phyloP scores from a whole-genome alignment of 1,140 invertebrate species.

The Tetranychus cinnabarinus region DNA sequence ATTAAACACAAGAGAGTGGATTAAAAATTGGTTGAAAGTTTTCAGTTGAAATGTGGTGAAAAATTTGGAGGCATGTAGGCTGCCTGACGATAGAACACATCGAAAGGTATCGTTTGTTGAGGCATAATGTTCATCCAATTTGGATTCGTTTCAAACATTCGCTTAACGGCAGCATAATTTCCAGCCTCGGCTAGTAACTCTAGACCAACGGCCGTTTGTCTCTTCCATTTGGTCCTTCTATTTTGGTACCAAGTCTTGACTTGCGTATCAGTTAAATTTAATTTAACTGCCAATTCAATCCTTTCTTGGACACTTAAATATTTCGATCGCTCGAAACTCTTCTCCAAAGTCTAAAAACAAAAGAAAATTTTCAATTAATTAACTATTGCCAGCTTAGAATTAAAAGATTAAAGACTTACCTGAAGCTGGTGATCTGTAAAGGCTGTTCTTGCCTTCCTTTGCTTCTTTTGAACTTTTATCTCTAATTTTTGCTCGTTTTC shows the following conservation, averaged over 20 bases:
- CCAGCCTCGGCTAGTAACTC: slow-evolving; percentile 87
- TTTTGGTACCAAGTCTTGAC: slow-evolving; percentile 99
- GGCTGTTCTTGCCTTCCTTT: slow-evolving; percentile 85
- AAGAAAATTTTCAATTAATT: background rate
- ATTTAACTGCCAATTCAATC: slow-evolving; percentile 87
- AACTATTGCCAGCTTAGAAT: background rate
- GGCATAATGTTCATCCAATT: slow-evolving; percentile 31
- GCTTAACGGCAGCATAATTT: slow-evolving; percentile 85
- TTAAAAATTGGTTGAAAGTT: too few relatives aligned
- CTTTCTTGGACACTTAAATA: slow-evolving; percentile 94
- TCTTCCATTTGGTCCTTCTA: slow-evolving; percentile 93
- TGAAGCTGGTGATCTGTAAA: slow-evolving; percentile 95
- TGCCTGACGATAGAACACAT: too few relatives aligned
- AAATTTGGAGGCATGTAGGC: too few relatives aligned
- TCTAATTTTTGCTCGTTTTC: background rate
- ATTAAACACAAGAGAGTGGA: too few relatives aligned
- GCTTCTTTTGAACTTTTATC: slow-evolving; percentile 43
- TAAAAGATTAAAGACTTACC: slow-evolving; percentile 18
- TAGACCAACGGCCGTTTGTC: slow-evolving; percentile 85
- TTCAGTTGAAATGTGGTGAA: too few relatives aligned
- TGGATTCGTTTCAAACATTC: slow-evolving; percentile 48
- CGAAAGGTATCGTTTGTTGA: too few relatives aligned
- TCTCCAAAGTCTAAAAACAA: slow-evolving; percentile 45
- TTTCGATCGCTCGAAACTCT: slow-evolving; percentile 91
- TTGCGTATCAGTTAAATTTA: slow-evolving; percentile 90